Base-by-base conservation (phyloP, 2,888 invertebrate species). In the Cantharis flavilabris region DNA sequence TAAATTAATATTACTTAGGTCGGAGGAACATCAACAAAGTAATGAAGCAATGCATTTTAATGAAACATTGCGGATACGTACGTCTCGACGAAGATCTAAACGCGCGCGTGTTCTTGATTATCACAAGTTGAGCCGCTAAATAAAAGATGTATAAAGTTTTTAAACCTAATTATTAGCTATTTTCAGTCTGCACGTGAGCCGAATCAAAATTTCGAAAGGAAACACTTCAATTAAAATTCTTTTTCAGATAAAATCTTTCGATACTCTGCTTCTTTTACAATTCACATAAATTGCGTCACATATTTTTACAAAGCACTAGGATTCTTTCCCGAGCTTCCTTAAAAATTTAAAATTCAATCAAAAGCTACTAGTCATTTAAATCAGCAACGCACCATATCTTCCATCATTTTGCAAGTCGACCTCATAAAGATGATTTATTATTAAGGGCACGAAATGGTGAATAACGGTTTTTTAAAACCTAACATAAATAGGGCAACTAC, bases 41-140 rank as follows among this genome's bases (percentile, higher is more conserved):
- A 78, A 78, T 78, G 78, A 78, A 78, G 78, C 78, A 78, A 78
- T 78, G 78, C 78, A 78, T 78, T 78, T 78, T 78, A 78, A 78
- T 78, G 78, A 78, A 78, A 78, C 78, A 67, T 63, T 75, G 71
- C 75, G 78, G 76, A 78, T 72, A 72, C 71, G 74, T 73, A 49
- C 71, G 71, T 72, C 74, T 74, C 65, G 71, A 49, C 49, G 33
- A 65, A 67, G 30, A 69, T 30, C 20, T 30, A 30, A 33, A 62
- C 70, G 73, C 69, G 49, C 71, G 64, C 76, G 67, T 64, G 72
- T 72, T 67, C 69, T 30, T 67, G 69, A 76, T 72, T 76, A 76
- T 76, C 62, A 63, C 73, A 30, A 70, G 30, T 70, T 70, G 72
- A 64, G 64, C 26, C 64, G 33, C 69, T 49, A 67, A 70, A 33